Base-by-base conservation (phyloP, 2,797 vertebrate genomes). In the Agapornis canus region DNA sequence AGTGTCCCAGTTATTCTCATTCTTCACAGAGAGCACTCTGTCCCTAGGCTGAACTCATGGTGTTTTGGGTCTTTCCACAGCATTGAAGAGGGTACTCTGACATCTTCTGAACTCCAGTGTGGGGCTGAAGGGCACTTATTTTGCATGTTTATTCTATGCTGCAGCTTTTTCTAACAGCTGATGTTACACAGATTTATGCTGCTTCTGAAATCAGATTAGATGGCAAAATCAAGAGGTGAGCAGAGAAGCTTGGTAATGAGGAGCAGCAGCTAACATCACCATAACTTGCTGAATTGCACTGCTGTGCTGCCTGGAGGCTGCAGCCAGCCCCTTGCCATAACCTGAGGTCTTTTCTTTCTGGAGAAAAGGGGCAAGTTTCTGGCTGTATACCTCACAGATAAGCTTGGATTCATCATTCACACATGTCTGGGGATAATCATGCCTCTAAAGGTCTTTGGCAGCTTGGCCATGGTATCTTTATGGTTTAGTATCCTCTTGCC, bases 91-190 rank as follows among this genome's bases (percentile, higher is more conserved):
- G 13, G n/a, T 52, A 39, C 37, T 43, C 27, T 35, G 32, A 29
- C 51, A 45, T 49, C n/a, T 76, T 83, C 43, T 45, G 48, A 83
- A 59, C 69, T 68, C 48, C 48, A 9, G 3, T 23, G 31, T 66
- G 54, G 71, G 76, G 22, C 57, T 52, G 52, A 75, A 77, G 31
- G 61, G 35, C 61, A 57, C 65, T 42, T 47, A 54, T 37, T 51
- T 64, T n/a, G 15, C 12, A 5, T 10, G 26, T 49, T 82, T 66
- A 19, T 82, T 87, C 52, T 59, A 14, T 63, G 48, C 57, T 85
- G 80, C 76, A 79, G 76, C 57, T 85, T 3, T 82, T 73, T 90
- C 78, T 87, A 70, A 65, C 29, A 75, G n/a, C 68, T 75, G 56
- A 48, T 64, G 42, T 52, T 82, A 31, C 43, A 26, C 45, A 60